phyloP scores from a whole-genome alignment of 2,113 vertebrate genomes.

The Girardinichthys multiradiatus region DNA sequence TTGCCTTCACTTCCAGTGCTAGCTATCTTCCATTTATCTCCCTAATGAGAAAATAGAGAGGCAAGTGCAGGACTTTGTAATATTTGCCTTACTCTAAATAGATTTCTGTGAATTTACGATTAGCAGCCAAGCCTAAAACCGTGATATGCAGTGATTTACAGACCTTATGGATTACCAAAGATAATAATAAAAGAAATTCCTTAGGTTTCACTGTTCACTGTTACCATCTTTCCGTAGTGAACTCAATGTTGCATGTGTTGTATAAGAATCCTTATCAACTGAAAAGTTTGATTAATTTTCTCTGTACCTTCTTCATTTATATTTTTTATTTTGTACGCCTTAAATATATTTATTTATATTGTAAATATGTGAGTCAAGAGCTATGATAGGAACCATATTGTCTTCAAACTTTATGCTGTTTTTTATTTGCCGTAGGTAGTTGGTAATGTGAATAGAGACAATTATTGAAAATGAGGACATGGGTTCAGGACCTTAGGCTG shows the following conservation, averaged over 20 bases:
- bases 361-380: constrained; percentile 1
- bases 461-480: constrained; percentile 60
- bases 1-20: constrained; percentile 66
- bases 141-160: constrained; percentile 50
- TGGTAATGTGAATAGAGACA: constrained; percentile 43
- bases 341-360: constrained; percentile 3
- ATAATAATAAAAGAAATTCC: constrained; percentile 62
- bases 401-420: background rate
- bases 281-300: constrained; percentile 2
- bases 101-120: constrained; percentile 76
- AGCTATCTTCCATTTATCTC: constrained; percentile 82
- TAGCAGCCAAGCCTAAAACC: constrained; percentile 61
- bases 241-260: background rate
- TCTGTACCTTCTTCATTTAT: constrained; percentile 2
- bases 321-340: constrained; percentile 1
- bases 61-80: constrained; percentile 79
- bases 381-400: background rate
- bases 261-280: constrained; percentile 4
- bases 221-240: constrained; percentile 19
- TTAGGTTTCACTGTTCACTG: constrained; percentile 3
- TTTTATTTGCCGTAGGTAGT: constrained; percentile 28
- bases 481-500: constrained; percentile 56
- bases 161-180: constrained; percentile 69
- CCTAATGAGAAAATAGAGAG: constrained; percentile 81
- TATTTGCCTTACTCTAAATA: constrained; percentile 77